phyloP scores from a whole-genome alignment of 2,113 vertebrate genomes.

The Pogonocichla stellata region DNA sequence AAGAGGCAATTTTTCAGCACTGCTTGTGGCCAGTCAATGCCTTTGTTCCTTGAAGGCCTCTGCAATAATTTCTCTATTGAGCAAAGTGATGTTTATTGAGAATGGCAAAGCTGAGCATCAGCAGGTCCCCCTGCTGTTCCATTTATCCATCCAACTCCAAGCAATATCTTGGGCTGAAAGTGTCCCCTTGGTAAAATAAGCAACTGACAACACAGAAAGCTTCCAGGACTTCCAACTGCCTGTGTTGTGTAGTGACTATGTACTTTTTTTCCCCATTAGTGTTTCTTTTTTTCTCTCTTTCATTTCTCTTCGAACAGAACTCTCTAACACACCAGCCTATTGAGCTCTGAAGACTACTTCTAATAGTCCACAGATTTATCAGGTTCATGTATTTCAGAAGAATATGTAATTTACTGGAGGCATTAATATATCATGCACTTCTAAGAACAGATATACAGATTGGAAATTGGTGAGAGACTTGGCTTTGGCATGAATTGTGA shows the following conservation, averaged over 20 bases:
- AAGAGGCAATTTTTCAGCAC: background rate
- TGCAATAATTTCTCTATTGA: conserved; percentile 37
- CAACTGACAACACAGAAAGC: background rate
- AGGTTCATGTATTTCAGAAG: background rate
- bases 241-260: background rate
- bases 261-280: background rate
- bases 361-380: background rate
- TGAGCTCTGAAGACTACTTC: background rate
- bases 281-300: background rate
- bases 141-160: background rate
- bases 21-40: background rate
- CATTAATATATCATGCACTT: background rate
- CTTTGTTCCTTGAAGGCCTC: conserved; percentile 32
- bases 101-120: conserved; percentile 26
- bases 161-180: background rate
- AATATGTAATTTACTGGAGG: background rate
- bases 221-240: background rate
- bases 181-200: conserved; percentile 16
- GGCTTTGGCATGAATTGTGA: background rate
- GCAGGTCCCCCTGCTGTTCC: background rate
- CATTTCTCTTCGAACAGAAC: background rate
- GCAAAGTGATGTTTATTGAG: background rate
- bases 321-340: background rate
- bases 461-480: background rate
- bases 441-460: background rate